phyloP scores from a whole-genome alignment of 2,888 invertebrate species.

The Rhodophaea formosa region DNA sequence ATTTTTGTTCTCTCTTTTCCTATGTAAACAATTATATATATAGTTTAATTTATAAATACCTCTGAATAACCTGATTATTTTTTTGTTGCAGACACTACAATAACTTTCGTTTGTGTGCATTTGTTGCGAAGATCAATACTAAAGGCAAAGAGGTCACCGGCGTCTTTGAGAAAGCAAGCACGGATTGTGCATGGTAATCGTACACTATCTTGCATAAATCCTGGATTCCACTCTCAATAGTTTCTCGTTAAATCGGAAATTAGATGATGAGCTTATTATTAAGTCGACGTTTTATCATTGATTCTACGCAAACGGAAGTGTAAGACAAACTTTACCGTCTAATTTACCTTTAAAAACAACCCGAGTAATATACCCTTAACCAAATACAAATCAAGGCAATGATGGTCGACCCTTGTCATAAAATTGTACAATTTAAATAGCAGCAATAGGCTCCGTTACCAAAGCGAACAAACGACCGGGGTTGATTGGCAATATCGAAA shows the following conservation, averaged over 20 bases:
- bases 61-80: slow-evolving; percentile 2
- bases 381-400: slow-evolving; percentile 47
- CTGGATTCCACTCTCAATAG: not conserved
- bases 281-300: not conserved
- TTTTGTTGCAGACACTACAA: not conserved
- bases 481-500: slow-evolving; percentile 67
- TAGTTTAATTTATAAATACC: no score
- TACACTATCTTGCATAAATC: slow-evolving; percentile 8
- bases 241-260: not conserved
- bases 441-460: slow-evolving; percentile 47
- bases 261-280: not conserved
- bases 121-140: slow-evolving; percentile 32
- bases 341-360: slow-evolving; percentile 21
- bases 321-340: not conserved
- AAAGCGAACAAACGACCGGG: slow-evolving; percentile 50
- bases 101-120: slow-evolving; percentile 13
- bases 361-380: slow-evolving; percentile 37
- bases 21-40: no score
- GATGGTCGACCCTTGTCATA: slow-evolving; percentile 52
- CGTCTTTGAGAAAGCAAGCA: slow-evolving; percentile 22
- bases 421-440: slow-evolving; percentile 60
- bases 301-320: not conserved
- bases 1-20: no score
- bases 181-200: not conserved
- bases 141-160: slow-evolving; percentile 27